Evolutionary conservation across 2,888 invertebrate genomes (phyloP).

Genomic region (Coleophora flavipennella): DNA sequence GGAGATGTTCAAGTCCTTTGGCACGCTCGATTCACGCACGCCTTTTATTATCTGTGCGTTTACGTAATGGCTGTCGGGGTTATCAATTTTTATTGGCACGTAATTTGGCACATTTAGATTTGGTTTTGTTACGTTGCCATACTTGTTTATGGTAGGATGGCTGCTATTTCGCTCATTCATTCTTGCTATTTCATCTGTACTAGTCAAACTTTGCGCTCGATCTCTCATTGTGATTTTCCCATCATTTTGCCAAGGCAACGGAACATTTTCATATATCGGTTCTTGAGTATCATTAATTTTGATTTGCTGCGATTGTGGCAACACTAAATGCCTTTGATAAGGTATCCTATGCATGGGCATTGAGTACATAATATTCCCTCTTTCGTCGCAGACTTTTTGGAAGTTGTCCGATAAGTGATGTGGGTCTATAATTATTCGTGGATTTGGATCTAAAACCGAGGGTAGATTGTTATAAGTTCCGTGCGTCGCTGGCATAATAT

Average conservation of each 20-base stretch:
- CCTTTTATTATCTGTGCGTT: constrained; percentile 64
- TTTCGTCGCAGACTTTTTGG: constrained; percentile 75
- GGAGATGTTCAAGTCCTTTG: constrained; percentile 40
- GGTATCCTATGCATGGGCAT: constrained; percentile 69
- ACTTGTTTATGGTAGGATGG: constrained; percentile 42
- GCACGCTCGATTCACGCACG: constrained; percentile 49
- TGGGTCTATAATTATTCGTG: constrained; percentile 71
- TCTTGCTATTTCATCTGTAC: constrained; percentile 76
- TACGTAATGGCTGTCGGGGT: constrained; percentile 50
- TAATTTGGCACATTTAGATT: constrained; percentile 26
- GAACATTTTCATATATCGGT: constrained; percentile 88
- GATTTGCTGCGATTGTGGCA: constrained; percentile 60
- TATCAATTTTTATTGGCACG: constrained; percentile 28
- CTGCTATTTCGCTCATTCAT: constrained; percentile 55
- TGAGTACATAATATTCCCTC: constrained; percentile 76
- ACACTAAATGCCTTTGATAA: constrained; percentile 59
- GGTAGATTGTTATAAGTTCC: constrained; percentile 83
- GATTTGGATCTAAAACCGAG: constrained; percentile 69
- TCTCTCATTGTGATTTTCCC: constrained; percentile 42
- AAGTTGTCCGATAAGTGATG: constrained; percentile 73
- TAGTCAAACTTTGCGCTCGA: constrained; percentile 79
- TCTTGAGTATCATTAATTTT: constrained; percentile 68
- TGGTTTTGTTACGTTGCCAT: constrained; percentile 27
- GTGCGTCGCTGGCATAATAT: constrained; percentile 68
- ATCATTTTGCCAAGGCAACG: constrained; percentile 75